phyloP scores from a whole-genome alignment of 2,888 invertebrate species.

The Teinopalpus imperialis region DNA sequence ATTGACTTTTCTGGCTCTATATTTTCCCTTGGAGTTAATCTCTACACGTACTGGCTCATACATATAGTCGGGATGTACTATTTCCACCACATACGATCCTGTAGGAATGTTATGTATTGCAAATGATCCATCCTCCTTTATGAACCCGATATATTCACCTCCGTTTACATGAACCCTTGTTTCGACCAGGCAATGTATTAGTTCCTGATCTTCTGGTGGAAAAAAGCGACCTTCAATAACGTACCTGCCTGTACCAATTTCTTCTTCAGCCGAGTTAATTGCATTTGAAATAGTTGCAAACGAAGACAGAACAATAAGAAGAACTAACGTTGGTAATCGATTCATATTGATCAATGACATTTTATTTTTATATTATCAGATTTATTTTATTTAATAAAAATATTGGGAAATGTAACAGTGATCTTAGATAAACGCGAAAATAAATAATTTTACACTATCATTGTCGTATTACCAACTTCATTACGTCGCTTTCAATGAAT shows the following conservation, averaged over 20 bases:
- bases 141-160: constrained; percentile 93
- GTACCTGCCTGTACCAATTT: constrained; percentile 81
- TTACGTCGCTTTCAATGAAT: no score
- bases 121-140: constrained; percentile 96
- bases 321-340: background rate
- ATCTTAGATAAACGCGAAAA: background rate
- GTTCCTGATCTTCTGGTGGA: constrained; percentile 84
- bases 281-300: constrained; percentile 42
- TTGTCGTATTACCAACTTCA: background rate
- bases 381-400: no score
- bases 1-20: constrained; percentile 96
- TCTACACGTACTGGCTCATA: constrained; percentile 98
- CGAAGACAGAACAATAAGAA: constrained; percentile 14
- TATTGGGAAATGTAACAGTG: no score
- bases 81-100: constrained; percentile 97
- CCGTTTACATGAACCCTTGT: constrained; percentile 93
- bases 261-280: constrained; percentile 58
- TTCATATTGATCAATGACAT: constrained; percentile 8
- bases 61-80: constrained; percentile 93
- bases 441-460: constrained; percentile 12
- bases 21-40: constrained; percentile 98
- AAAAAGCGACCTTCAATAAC: constrained; percentile 91
- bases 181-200: constrained; percentile 87
- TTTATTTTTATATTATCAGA: no score
- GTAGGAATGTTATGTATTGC: constrained; percentile 92